These are phyloP conservation scores for Kryptopterus vitreolus DNA, from an alignment of 2,797 vertebrate genomes.

Conservation along the genomic window DNA sequence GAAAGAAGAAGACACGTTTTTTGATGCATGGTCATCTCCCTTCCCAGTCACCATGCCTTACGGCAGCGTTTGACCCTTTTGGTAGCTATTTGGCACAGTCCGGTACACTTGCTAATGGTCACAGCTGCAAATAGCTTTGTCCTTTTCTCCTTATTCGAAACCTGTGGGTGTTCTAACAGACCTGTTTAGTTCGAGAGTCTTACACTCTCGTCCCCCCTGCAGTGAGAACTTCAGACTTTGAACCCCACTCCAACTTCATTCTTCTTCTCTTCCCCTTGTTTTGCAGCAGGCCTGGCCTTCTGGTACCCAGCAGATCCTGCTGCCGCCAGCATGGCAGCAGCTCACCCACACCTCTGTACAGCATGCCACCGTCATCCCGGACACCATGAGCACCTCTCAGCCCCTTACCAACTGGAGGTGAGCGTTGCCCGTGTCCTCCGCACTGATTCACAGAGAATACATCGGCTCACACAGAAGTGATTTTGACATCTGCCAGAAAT, in stretches of 20 bases:
- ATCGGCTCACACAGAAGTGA: neutral
- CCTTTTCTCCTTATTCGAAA: constrained; percentile 50
- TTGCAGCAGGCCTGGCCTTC: constrained; percentile 95
- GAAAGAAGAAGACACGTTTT: constrained; percentile 1
- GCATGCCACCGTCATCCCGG: constrained; percentile 91
- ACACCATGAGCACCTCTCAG: constrained; percentile 91
- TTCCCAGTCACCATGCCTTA: constrained; percentile 23
- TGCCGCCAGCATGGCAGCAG: constrained; percentile 97
- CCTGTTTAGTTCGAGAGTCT: constrained; percentile 32
- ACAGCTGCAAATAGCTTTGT: constrained; percentile 55
- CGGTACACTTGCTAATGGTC: constrained; percentile 49
- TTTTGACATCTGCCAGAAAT: neutral
- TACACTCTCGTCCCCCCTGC: neutral
- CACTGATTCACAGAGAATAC: neutral
- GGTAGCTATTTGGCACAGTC: constrained; percentile 51
- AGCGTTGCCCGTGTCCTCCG: constrained; percentile 47
- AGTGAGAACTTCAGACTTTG: constrained; percentile 19
- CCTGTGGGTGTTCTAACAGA: constrained; percentile 34
- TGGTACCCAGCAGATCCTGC: constrained; percentile 95
- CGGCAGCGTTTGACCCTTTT: constrained; percentile 50
- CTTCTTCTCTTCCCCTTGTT: constrained; percentile 4
- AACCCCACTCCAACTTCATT: neutral
- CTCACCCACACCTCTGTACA: constrained; percentile 96
- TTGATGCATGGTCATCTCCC: neutral
- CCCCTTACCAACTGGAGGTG: constrained; percentile 96